These are phyloP conservation scores for Heterodera filipjevi DNA, from an alignment of 2,888 invertebrate genomes.

Conservation along the genomic window DNA sequence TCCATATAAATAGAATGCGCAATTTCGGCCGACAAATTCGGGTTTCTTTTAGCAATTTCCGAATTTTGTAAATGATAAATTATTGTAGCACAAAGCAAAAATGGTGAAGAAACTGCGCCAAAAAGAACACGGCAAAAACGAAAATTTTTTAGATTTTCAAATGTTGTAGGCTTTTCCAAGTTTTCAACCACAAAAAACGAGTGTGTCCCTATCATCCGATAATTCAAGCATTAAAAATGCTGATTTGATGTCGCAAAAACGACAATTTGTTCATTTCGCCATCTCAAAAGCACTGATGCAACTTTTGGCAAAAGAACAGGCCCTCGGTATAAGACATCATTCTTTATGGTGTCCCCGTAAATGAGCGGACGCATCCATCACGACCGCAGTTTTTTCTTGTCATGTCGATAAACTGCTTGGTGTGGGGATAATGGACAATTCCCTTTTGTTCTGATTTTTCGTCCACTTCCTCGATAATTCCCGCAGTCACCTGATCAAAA, in stretches of 20 bases:
- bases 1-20: background rate
- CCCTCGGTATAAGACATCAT: constrained; percentile 15
- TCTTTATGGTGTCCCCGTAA: background rate
- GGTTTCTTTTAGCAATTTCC: background rate
- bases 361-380: background rate
- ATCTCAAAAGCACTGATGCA: background rate
- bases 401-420: constrained; percentile 22
- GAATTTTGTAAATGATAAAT: constrained; percentile 6
- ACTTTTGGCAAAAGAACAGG: constrained; percentile 18
- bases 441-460: background rate
- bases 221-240: constrained; percentile 9
- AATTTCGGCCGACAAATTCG: background rate
- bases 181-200: constrained; percentile 11
- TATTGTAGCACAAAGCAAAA: background rate
- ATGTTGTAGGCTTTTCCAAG: background rate
- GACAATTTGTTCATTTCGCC: background rate
- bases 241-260: too few relatives aligned
- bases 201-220: background rate
- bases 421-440: constrained; percentile 8
- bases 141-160: background rate
- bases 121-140: constrained; percentile 8
- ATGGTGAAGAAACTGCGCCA: background rate
- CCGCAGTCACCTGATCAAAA: background rate
- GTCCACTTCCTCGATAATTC: constrained; percentile 20
- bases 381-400: constrained; percentile 23